Evolutionary conservation across 2,797 vertebrate species (phyloP), one percentile per base, ranked within the genome.

Genomic region (Myotis planiceps): DNA sequence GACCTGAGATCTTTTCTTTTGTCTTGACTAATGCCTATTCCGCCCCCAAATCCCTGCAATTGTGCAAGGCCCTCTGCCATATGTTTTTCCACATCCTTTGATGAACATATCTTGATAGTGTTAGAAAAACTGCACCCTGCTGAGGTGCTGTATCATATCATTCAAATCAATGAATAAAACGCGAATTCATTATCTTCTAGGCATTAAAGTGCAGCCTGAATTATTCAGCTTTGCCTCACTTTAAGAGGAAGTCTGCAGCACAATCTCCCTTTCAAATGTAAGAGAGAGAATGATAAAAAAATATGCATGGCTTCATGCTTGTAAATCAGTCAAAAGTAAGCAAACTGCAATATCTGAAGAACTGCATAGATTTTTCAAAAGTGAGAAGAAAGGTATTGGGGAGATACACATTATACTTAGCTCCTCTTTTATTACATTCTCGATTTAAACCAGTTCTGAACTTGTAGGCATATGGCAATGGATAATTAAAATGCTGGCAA

Each of bases 401-500:
- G 37, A 93, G 68, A 90, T 78, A 74, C 29, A 2, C 9, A 25
- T 93, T 60, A 34, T 13, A 81, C 6, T 71, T 37, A 88, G n/a
- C 6, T 90, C 55, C 53, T 68, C 65, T 94, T 94, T 94, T 39
- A 95, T 85, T 94, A 66, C 55, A 82, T 82, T 85, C 84, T 66
- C 47, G 12, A 93, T 80, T 90, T 84, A 89, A 96, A 84, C 76
- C 51, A 79, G 39, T 82, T 93, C 63, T 90, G 47, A 95, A 93
- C 72, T 94, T 93, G 74, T 88, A 92, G 84, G 55, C 96, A 97
- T 96, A 94, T 96, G 93, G 92, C 39, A 15, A 37, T 29, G 60
- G 81, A 79, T 96, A 97, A 97, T 97, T 97, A 97, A 97, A 97
- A 97, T 90, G 84, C 81, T 88, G 80, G 76, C 60, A 85, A 92